Conservation (phyloP, 2,797 vertebrate genomes). For the Myotis daubentonii region DNA sequence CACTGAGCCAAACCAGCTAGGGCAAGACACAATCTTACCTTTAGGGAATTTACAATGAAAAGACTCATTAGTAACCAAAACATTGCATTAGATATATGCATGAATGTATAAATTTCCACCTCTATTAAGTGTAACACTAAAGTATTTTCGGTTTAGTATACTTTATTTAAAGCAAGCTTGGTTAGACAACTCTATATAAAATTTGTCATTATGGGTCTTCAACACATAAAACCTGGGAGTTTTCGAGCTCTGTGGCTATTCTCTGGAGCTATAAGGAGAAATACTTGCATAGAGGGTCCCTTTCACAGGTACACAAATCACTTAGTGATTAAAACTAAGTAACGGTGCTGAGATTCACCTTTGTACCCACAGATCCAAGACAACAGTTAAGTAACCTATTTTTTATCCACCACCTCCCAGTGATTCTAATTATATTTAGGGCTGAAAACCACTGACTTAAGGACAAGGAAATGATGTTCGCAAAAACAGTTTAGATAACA, state of each 20-base stretch:
- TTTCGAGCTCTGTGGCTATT: background rate
- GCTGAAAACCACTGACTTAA: background rate
- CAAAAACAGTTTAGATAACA: background rate
- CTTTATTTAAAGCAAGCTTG: background rate
- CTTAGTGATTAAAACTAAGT: background rate
- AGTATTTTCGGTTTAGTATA: background rate
- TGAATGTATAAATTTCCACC: background rate
- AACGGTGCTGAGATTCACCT: background rate
- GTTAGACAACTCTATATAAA: background rate
- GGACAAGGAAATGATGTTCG: background rate
- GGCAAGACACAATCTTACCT: background rate
- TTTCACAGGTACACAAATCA: background rate
- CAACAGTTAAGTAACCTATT: background rate
- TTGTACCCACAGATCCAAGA: background rate
- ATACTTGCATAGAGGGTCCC: background rate
- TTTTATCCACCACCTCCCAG: background rate
- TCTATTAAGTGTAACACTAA: background rate
- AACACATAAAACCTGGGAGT: background rate
- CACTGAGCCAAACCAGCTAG: no score
- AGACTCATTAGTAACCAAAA: background rate
- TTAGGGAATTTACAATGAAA: background rate
- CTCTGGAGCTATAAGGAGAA: background rate
- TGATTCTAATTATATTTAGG: conserved; percentile 23
- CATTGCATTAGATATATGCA: background rate
- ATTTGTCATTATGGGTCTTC: background rate